Conservation (phyloP, 1,140 invertebrate species). For the Hyposmocoma kahamanoa region DNA sequence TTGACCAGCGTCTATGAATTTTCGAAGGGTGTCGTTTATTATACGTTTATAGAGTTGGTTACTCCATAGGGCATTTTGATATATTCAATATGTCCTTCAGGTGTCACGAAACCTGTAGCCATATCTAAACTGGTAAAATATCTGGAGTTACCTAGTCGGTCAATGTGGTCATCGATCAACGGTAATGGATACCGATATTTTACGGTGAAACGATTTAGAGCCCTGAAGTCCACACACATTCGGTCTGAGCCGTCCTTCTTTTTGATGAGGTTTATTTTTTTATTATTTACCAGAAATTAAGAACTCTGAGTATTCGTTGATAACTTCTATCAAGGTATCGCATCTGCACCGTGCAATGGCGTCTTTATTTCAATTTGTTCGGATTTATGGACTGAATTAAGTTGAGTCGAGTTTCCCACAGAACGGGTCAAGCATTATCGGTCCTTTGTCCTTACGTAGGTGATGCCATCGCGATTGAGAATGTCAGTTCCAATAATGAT, state of each 20-base stretch:
- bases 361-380: too few species aligned
- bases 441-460: slow-evolving; percentile 18
- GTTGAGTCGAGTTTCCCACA: too few species aligned
- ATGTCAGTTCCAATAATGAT: slow-evolving; percentile 28
- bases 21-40: neutral
- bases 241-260: neutral
- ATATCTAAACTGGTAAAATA: slow-evolving; percentile 7
- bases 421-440: neutral
- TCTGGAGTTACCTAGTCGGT: slow-evolving; percentile 4
- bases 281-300: too few species aligned
- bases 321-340: too few species aligned
- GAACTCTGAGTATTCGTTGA: too few species aligned
- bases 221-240: neutral
- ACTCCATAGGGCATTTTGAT: neutral
- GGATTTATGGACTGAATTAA: too few species aligned
- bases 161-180: neutral
- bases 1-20: neutral
- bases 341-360: too few species aligned
- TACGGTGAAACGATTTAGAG: neutral
- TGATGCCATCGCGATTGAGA: slow-evolving; percentile 24
- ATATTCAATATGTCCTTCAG: neutral
- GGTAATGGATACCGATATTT: slow-evolving; percentile 1
- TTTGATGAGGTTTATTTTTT: too few species aligned
- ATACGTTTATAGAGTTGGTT: neutral
- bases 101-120: neutral